These are phyloP conservation scores for Podarcis cretensis DNA, from an alignment of 2,113 vertebrate species.

Conservation along the genomic window DNA sequence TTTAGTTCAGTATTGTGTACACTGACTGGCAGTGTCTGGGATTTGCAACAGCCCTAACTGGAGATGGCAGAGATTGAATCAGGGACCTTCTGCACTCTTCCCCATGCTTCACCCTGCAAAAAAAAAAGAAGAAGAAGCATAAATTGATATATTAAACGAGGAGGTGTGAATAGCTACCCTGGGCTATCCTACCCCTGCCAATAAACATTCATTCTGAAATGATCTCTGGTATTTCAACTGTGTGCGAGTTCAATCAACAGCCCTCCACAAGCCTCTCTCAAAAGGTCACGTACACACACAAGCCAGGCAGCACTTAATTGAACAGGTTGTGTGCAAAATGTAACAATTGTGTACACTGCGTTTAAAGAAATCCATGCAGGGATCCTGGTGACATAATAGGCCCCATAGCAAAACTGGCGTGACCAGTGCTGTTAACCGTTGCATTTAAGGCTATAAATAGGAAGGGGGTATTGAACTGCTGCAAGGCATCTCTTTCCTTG, in stretches of 20 bases:
- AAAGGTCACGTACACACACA: background rate
- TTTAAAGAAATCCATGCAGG: slow-evolving; percentile 1
- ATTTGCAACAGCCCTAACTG: no score
- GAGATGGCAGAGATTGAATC: no score
- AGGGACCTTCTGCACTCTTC: no score
- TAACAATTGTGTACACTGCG: background rate
- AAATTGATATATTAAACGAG: background rate
- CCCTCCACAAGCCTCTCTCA: background rate
- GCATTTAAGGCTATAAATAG: slow-evolving; percentile 37
- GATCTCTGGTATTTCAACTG: background rate
- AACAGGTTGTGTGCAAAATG: background rate
- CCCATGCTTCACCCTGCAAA: background rate
- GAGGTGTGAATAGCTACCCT: background rate
- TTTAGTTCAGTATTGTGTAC: no score
- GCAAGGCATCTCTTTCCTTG: slow-evolving; percentile 41
- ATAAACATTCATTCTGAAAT: background rate
- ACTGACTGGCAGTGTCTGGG: no score
- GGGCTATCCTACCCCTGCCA: background rate
- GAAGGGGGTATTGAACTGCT: slow-evolving; percentile 25
- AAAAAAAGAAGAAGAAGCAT: background rate
- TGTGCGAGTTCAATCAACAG: background rate
- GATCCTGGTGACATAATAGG: background rate
- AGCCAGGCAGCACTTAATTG: background rate
- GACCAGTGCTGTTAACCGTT: rapidly evolving
- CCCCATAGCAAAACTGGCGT: background rate